Evolutionary conservation across 2,113 vertebrate species (phyloP).

Genomic region (Sceloporus tristichus): DNA sequence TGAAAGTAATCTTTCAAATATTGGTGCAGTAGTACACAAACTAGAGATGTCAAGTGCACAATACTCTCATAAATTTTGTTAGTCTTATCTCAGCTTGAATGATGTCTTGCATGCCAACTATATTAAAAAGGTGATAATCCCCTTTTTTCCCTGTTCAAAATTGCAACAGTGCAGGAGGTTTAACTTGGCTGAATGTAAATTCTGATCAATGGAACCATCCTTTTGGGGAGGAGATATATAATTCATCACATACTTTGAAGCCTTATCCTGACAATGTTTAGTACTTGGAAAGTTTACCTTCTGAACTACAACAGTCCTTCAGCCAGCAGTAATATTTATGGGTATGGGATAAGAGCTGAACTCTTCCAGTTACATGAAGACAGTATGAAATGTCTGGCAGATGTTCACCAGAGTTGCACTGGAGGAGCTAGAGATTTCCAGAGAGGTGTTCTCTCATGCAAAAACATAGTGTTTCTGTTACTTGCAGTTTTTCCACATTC

Average conservation of each 20-base stretch:
- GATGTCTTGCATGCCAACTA: constrained; percentile 5
- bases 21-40: background rate
- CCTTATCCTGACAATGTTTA: background rate
- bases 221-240: too few relatives aligned
- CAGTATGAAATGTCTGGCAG: background rate
- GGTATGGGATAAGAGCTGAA: background rate
- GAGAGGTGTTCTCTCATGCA: too few relatives aligned
- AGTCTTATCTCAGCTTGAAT: background rate
- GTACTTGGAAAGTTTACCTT: too few relatives aligned
- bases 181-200: background rate
- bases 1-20: background rate
- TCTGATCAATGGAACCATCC: background rate
- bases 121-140: background rate
- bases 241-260: background rate
- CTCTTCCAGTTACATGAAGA: background rate
- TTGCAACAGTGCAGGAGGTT: background rate
- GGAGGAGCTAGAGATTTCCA: too few relatives aligned
- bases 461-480: too few relatives aligned
- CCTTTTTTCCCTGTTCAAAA: background rate
- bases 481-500: too few relatives aligned
- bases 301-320: background rate
- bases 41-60: background rate
- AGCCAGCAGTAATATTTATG: background rate
- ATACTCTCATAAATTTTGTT: background rate
- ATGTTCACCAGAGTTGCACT: too few relatives aligned